Evolutionary conservation across 1,140 invertebrate genomes (phyloP), one percentile per base, ranked within the genome.

Genomic region (Rhyacophila brunnea): DNA sequence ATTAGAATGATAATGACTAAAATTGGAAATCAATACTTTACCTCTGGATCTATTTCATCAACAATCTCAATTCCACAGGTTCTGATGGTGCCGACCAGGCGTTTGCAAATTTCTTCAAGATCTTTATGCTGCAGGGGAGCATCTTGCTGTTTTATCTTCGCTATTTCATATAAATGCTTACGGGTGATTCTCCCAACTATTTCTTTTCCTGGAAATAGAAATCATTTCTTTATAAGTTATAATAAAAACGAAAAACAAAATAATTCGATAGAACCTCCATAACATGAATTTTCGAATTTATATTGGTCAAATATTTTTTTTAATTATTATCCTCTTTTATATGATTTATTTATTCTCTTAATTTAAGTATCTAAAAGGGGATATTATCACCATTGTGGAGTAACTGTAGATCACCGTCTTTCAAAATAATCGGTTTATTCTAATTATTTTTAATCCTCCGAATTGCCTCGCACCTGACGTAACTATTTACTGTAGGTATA

Each of bases 81-180:
- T 60, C 84, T 82, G 10, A 93, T 92, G 52, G 83, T 78, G 10
- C 85, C 85, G 62, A 96, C 83, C 11, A 98, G 68, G 80, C 86
- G 83, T 68, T 85, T 80, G 73, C 92, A 96, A 66, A 97, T 84
- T 68, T 90, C 81, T 77, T 95, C 65, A 36, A 95, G 68, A 19
- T 83, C 53, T 53, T 68, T 73, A 70, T 73, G 74, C 51, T 78
- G 69, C 14, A 77, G 58, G 9, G 85, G 74, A 18, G 90, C 89
- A 80, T 99, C 97, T 73, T 90, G 71, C 11, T 84, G 80, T 79
- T 99, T 99, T 2, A 99, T 92, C 76, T 87, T 85, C 0, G 97
- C 96, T 70, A 99, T 99, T 86, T 99, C 97, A 79, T 99, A 99
- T 23, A 99, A 74, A 79, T 99, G 97, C 74, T 98, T 99, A 0